Evolutionary conservation across 2,797 vertebrate genomes (phyloP).

Genomic region (Micromesistius poutassou): DNA sequence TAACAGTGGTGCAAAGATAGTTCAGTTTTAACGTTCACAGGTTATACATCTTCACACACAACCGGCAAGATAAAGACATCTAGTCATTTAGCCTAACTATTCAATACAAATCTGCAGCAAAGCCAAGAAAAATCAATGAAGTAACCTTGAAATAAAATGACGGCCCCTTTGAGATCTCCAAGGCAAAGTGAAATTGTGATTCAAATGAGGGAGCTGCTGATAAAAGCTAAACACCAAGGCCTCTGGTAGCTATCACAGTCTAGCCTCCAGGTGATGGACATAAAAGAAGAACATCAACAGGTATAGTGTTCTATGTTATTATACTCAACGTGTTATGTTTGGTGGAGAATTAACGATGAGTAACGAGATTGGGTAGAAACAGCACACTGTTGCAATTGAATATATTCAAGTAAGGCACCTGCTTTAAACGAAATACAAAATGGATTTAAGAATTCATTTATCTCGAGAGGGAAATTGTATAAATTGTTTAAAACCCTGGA

Average conservation of each 20-base stretch:
- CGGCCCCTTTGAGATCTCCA: not conserved
- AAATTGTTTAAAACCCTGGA: not conserved
- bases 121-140: not conserved
- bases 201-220: not conserved
- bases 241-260: not conserved
- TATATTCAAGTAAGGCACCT: not conserved
- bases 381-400: not conserved
- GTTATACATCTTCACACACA: not conserved
- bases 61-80: not conserved
- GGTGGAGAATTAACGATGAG: not conserved
- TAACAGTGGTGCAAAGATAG: not conserved
- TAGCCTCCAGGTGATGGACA: not conserved
- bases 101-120: not conserved
- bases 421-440: not conserved
- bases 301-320: too few species aligned
- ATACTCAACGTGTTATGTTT: not conserved
- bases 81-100: not conserved
- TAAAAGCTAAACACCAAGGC: too few species aligned
- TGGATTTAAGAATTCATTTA: not conserved
- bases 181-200: not conserved
- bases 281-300: not conserved
- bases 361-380: not conserved
- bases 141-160: not conserved
- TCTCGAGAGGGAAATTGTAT: not conserved
- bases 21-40: not conserved